phyloP scores from a whole-genome alignment of 2,113 vertebrate species.

The Cercopithecus mona region DNA sequence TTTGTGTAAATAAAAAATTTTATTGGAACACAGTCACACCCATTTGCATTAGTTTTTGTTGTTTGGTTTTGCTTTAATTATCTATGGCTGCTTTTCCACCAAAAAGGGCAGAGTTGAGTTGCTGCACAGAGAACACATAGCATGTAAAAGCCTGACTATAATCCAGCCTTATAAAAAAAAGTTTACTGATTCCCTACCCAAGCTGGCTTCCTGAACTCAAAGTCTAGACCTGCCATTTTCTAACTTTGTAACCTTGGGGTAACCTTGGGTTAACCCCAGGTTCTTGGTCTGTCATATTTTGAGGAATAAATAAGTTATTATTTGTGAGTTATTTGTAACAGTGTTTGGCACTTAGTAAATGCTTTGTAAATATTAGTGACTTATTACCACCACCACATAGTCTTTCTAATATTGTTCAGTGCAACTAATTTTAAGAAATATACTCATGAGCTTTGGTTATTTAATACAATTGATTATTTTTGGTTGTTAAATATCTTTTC shows the following conservation, averaged over 20 bases:
- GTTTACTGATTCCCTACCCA: neutral
- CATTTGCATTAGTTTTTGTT: neutral
- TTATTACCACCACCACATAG: neutral
- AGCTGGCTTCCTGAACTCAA: neutral
- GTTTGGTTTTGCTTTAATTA: neutral
- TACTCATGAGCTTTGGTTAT: neutral
- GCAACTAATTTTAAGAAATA: constrained; percentile 5
- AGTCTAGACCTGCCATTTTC: neutral
- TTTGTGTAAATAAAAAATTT: neutral
- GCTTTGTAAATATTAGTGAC: neutral
- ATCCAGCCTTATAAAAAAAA: neutral
- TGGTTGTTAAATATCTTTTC: neutral
- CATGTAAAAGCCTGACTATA: neutral
- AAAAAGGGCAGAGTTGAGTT: neutral
- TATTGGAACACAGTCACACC: neutral
- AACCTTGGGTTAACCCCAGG: neutral
- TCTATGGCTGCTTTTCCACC: neutral
- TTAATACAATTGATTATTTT: neutral
- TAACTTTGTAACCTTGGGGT: neutral
- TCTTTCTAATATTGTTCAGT: neutral
- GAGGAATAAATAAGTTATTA: neutral
- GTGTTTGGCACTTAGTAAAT: neutral
- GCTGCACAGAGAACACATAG: neutral
- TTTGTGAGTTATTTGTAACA: neutral
- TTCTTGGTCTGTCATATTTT: neutral